Conservation (phyloP, 2,888 invertebrate genomes). For the Brachyptera putata region DNA sequence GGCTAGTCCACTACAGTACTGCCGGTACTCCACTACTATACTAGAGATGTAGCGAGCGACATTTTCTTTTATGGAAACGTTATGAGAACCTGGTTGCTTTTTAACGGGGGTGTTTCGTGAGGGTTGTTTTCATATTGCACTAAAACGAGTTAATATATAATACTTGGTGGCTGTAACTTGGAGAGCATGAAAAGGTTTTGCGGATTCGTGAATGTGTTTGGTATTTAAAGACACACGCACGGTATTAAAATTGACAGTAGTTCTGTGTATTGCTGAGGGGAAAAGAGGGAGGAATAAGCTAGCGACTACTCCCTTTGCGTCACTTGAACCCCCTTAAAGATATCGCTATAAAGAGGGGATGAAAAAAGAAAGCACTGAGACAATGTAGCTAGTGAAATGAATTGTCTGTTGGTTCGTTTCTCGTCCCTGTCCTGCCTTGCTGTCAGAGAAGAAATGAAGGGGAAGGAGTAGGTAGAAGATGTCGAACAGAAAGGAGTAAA, state of each 20-base stretch:
- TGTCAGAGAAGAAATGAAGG: too few species aligned
- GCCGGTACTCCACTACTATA: too few species aligned
- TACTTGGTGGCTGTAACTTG: not conserved
- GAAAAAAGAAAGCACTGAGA: not conserved
- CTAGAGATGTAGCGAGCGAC: not conserved
- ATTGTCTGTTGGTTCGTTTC: too few species aligned
- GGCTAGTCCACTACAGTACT: too few species aligned
- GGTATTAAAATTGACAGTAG: not conserved
- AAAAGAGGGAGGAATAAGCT: too few species aligned
- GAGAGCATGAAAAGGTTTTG: conserved; percentile 1
- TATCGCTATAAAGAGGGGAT: not conserved
- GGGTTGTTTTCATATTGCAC: not conserved
- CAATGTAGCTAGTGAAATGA: not conserved
- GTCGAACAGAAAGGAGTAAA: too few species aligned
- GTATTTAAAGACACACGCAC: conserved; percentile 7
- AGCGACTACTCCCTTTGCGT: not conserved
- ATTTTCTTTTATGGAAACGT: not conserved
- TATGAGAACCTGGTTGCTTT: not conserved
- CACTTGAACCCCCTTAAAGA: not conserved
- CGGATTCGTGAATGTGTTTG: conserved; percentile 4
- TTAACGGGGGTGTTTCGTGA: too few species aligned
- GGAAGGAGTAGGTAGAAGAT: too few species aligned
- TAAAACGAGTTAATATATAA: too few species aligned
- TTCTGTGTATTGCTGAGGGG: not conserved
- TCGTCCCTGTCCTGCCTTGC: too few species aligned